Evolutionary conservation across 2,797 vertebrate genomes (phyloP), one percentile per base, ranked within the genome.

Genomic region (Novumbra hubbsi): DNA sequence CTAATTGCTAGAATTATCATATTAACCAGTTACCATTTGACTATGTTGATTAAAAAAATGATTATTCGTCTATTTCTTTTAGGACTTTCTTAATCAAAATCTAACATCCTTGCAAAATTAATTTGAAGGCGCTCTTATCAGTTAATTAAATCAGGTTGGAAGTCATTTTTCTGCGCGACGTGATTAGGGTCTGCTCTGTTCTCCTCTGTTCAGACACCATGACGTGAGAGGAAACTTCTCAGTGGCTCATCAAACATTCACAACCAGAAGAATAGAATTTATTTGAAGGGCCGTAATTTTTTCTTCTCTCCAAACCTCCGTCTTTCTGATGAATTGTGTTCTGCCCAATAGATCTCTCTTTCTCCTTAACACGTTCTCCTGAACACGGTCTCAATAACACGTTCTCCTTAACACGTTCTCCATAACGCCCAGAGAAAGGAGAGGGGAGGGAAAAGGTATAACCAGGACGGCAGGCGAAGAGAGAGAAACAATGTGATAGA

Each of bases 71-170:
- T 91, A 93, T 94, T 94, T 94, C 94, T 94, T 94, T 94, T 94
- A 93, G 92, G 94, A 94, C 84, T 97, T 94, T 95, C 97, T 97
- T 98, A 98, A 99, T 99, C 97, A 98, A 96, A 98, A 97, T 97
- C 97, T 97, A 97, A 97, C 96, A 98, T 98, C 96, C 97, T 98
- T 96, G 96, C 98, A 98, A 98, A 99, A 98, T 99, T 99, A 99
- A 99, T 99, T 99, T 97, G 97, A 98, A 98, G 96, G 95, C 92
- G 94, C 90, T 95, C 92, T 98, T 99, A 99, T 98, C 97, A 98
- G 97, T 99, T 99, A 99, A 98, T 98, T 99, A 98, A 99, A 98
- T 99, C 97, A 95, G 94, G 92, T 96, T 95, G 95, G 96, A 96
- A 96, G 95, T 96, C 95, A 94, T 95, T 95, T 95, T 94, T 74